A percentile compares a stretch with the other conserved stretches of the same genome.
Conservation (phyloP, 2,113 vertebrate species). For the Bufo gargarizans region DNA sequence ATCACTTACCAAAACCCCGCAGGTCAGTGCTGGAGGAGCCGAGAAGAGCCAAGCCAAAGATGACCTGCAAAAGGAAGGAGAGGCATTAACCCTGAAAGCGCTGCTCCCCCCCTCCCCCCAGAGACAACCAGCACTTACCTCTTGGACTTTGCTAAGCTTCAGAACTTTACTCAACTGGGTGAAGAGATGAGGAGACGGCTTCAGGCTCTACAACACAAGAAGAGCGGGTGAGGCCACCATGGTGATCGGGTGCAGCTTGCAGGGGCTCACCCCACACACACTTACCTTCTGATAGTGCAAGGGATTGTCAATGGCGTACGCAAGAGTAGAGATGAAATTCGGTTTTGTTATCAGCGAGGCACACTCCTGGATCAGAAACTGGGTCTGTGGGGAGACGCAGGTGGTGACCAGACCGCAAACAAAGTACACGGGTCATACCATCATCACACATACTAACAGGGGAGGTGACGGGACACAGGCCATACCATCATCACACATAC, state of each 20-base stretch:
- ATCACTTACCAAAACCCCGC: constrained; percentile 89
- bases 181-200: constrained; percentile 96
- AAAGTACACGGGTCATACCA: neutral
- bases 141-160: constrained; percentile 99
- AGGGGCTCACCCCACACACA: neutral
- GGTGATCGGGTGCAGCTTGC: no score
- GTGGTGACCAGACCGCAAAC: neutral
- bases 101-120: no score
- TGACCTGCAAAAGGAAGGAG: constrained; percentile 76
- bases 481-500: no score
- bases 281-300: constrained; percentile 98
- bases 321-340: constrained; percentile 98
- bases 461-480: no score
- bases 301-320: constrained; percentile 99
- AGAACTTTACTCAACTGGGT: constrained; percentile 99
- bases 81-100: neutral
- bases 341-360: constrained; percentile 97
- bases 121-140: constrained; percentile 73
- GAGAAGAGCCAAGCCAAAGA: constrained; percentile 96
- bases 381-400: constrained; percentile 79
- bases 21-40: constrained; percentile 95
- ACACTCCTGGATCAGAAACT: constrained; percentile 99
- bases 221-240: neutral
- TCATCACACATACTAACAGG: no score
- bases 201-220: constrained; percentile 89